Base-by-base conservation (phyloP, 2,888 invertebrate genomes). In the Nymphalis polychloros region DNA sequence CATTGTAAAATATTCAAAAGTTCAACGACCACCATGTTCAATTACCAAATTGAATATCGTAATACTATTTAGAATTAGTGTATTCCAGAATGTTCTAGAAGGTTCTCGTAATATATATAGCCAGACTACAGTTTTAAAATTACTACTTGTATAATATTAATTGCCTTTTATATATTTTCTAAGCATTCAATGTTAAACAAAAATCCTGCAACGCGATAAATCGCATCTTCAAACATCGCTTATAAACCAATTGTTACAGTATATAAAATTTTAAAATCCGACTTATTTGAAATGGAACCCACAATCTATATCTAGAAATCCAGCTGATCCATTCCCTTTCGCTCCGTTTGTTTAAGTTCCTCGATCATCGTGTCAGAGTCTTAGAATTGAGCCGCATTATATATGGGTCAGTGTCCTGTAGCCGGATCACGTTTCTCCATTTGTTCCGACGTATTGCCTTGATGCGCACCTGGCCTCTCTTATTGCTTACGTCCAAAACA, bases 361-460 rank as follows among this genome's bases (percentile, higher is more conserved):
- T 59, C 53, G 47, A 59, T 20, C 67, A 60, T 49, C 67, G 35
- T 59, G 27, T 31, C 27, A 55, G 53, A 55, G 57, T 57, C 27
- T 57, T 57, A 57, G 50, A 46, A 63, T 64, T 53, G 53, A 67
- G 69, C 59, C 69, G 48, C 59, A 59, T 63, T 59, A 63, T 71
- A 74, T 73, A 63, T 74, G 67, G 89, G 89, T 84, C 88, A 85
- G 75, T 72, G 74, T 74, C 75, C 63, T 57, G 76, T 59, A 87
- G 84, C 81, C 90, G 73, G 75, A 76, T 85, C 91, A 90, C 91
- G 91, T 87, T 64, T 83, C 73, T 76, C 85, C 87, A 90, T 92
- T 92, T 90, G 90, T 90, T 87, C 87, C 89, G 85, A 85, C 83
- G 86, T 85, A 84, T 86, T 84, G 84, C 76, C 77, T 78, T 75